Evolutionary conservation across 2,797 vertebrate species (phyloP).

Genomic region (Coregonus ussuriensis): DNA sequence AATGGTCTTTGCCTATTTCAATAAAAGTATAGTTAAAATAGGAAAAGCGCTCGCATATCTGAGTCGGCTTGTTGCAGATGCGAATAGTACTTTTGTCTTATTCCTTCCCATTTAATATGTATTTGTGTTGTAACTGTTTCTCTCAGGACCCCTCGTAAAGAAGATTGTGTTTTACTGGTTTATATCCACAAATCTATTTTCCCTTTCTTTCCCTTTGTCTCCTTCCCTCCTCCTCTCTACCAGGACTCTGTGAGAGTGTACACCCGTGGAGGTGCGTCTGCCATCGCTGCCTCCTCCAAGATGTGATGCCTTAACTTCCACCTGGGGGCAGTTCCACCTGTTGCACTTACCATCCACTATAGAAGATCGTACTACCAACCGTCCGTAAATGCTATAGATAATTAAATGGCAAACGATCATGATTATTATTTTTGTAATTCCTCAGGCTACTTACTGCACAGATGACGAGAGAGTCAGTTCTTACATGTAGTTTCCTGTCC

Average conservation of each 20-base stretch:
- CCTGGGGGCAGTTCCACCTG: not conserved
- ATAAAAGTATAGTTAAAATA: not conserved
- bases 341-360: slow-evolving; percentile 12
- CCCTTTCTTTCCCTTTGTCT: not conserved
- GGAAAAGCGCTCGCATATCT: no score
- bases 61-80: not conserved
- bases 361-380: not conserved
- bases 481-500: no score
- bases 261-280: slow-evolving; percentile 60
- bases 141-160: no score
- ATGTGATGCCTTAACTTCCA: slow-evolving; percentile 3
- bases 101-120: no score
- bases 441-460: not conserved
- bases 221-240: slow-evolving; percentile 7
- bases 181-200: no score
- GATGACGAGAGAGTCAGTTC: not conserved
- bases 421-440: not conserved
- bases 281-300: slow-evolving; percentile 58
- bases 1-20: no score
- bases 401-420: not conserved
- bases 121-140: no score
- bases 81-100: not conserved
- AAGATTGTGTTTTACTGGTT: no score
- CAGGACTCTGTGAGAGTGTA: slow-evolving; percentile 82
- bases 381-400: not conserved